phyloP scores from a whole-genome alignment of 2,888 invertebrate genomes.

The Sesia apiformis region DNA sequence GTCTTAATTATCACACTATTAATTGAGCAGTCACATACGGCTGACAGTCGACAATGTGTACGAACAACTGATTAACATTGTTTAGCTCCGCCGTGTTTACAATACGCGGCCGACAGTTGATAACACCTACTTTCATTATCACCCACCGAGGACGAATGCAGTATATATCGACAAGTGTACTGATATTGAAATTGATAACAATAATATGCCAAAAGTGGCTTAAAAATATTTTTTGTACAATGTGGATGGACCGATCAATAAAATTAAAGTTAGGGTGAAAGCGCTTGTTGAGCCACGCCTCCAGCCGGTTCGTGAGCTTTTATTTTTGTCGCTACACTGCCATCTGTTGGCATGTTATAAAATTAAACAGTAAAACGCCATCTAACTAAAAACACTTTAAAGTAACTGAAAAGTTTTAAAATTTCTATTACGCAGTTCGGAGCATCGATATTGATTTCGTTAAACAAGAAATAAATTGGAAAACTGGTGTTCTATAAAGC shows the following conservation, averaged over 20 bases:
- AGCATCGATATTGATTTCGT: no score
- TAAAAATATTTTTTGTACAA: conserved; percentile 36
- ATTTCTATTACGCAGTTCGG: no score
- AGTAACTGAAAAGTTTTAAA: no score
- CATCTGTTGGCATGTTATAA: conserved; percentile 29
- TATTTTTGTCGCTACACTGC: conserved; percentile 26
- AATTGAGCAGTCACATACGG: conserved; percentile 21
- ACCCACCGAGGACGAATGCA: conserved; percentile 24
- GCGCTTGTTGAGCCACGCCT: conserved; percentile 52
- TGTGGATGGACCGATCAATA: conserved; percentile 51
- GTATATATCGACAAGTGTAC: conserved; percentile 18
- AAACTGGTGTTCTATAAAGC: no score
- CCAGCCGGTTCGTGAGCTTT: conserved; percentile 5
- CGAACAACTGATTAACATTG: conserved; percentile 45
- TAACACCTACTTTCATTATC: conserved; percentile 29
- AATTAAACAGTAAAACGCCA: no score
- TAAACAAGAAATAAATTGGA: no score
- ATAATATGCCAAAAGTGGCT: conserved; percentile 32
- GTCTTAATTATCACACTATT: conserved; percentile 7
- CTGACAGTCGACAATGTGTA: conserved; percentile 16
- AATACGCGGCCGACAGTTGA: conserved; percentile 23
- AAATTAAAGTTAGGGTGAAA: conserved; percentile 50
- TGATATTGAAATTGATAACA: conserved; percentile 17
- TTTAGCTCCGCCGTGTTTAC: conserved; percentile 22
- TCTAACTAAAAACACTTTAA: no score